These are phyloP conservation scores for Thunnus thynnus DNA, from an alignment of 2,113 vertebrate species.

Conservation along the genomic window DNA sequence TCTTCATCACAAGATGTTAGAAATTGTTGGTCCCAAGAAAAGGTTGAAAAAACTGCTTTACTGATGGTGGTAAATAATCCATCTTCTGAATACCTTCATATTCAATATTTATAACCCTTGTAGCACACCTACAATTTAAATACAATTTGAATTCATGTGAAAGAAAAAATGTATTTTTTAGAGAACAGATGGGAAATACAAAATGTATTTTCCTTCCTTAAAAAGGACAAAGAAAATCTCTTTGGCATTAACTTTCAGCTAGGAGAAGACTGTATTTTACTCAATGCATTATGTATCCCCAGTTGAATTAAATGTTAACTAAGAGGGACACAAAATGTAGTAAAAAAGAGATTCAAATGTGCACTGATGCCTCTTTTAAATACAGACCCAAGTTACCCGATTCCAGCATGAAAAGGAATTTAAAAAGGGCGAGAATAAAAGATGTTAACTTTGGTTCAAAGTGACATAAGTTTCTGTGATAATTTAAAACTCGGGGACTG, in stretches of 20 bases:
- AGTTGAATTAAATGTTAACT: constrained; percentile 32
- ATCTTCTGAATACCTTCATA: not conserved
- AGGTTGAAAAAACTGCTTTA: not conserved
- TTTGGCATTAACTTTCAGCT: constrained; percentile 17
- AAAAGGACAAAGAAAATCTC: not conserved
- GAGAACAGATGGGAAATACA: constrained; percentile 15
- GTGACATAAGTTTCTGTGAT: constrained; percentile 42
- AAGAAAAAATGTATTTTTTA: not conserved
- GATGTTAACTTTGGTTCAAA: constrained; percentile 46
- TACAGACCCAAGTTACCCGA: not conserved
- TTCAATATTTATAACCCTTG: not conserved
- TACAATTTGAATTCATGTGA: not conserved
- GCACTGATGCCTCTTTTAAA: constrained; percentile 23
- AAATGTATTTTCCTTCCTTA: not conserved
- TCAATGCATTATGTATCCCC: constrained; percentile 20
- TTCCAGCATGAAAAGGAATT: constrained; percentile 24
- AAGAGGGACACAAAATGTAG: constrained; percentile 8
- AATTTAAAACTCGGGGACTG: constrained; percentile 36
- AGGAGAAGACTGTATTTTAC: not conserved
- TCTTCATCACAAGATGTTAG: too few species aligned
- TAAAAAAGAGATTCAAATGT: not conserved
- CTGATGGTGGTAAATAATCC: not conserved
- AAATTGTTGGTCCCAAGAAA: not conserved
- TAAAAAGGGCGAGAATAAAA: constrained; percentile 23
- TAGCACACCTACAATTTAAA: not conserved